A percentile compares a stretch with the other conserved stretches of the same genome.
Evolutionary conservation across 2,888 invertebrate species (phyloP).

Genomic region (Diabrotica balteata): DNA sequence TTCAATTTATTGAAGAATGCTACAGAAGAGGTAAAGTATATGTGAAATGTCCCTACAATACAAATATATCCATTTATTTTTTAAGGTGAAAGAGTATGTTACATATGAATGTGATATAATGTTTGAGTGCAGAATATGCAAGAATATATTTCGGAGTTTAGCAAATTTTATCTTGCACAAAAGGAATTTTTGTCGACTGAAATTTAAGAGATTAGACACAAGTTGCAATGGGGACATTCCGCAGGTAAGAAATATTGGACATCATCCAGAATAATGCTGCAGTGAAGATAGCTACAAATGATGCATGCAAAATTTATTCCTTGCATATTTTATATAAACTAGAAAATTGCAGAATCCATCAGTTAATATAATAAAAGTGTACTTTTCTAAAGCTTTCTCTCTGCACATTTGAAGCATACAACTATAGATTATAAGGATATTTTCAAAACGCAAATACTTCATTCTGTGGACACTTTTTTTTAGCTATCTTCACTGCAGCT

Average conservation of each 20-base stretch:
- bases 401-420: no score
- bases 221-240: conserved; percentile 1
- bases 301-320: no score
- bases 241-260: neutral
- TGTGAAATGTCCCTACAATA: neutral
- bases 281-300: no score
- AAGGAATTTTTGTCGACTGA: conserved; percentile 77
- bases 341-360: no score
- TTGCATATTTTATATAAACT: no score
- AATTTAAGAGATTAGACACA: conserved; percentile 54
- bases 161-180: conserved; percentile 91
- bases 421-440: no score
- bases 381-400: no score
- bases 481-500: no score
- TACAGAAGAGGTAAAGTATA: conserved; percentile 71
- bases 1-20: conserved; percentile 76
- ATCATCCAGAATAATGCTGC: no score
- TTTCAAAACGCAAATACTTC: no score
- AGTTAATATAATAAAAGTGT: no score
- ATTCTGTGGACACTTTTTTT: no score
- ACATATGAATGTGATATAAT: conserved; percentile 86
- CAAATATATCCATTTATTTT: conserved; percentile 33
- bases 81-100: conserved; percentile 76
- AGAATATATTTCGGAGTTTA: conserved; percentile 84
- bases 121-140: conserved; percentile 88